Conservation (phyloP, 2,888 invertebrate species). For the Adelognathus sp. region DNA sequence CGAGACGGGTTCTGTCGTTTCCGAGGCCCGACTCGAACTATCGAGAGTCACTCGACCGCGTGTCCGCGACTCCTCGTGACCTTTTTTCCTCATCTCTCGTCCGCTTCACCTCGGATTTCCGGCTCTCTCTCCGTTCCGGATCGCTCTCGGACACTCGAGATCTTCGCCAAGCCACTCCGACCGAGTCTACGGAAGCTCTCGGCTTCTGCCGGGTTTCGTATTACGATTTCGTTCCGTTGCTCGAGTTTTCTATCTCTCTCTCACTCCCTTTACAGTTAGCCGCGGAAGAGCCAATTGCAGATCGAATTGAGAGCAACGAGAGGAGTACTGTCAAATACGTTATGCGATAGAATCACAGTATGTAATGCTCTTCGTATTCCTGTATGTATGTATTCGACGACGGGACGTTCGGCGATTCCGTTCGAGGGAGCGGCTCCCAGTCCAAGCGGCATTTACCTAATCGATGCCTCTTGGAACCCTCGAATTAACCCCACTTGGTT, state of each 20-base stretch:
- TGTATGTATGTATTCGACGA: background rate
- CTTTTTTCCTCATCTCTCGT: constrained; percentile 64
- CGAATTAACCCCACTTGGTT: constrained; percentile 54
- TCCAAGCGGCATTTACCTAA: constrained; percentile 41
- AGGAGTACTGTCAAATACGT: too few species aligned
- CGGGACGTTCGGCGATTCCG: constrained; percentile 20
- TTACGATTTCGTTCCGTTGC: background rate
- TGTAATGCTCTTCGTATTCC: too few species aligned
- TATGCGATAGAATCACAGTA: too few species aligned
- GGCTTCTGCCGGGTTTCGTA: constrained; percentile 8
- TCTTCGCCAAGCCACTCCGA: constrained; percentile 63
- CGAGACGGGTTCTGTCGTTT: background rate
- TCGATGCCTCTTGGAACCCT: constrained; percentile 51
- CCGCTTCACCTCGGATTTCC: constrained; percentile 62
- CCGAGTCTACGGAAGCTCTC: background rate
- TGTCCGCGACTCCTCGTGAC: constrained; percentile 64
- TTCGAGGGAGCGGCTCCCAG: background rate
- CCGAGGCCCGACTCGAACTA: background rate
- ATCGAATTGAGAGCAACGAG: too few species aligned
- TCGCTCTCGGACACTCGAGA: constrained; percentile 68
- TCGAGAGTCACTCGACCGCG: constrained; percentile 61
- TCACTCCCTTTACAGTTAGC: background rate
- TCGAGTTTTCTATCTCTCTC: too few species aligned
- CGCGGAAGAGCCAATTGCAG: background rate
- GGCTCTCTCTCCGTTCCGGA: constrained; percentile 70